These are phyloP conservation scores for Amphiura filiformis DNA, from an alignment of 35 echinoderm and acorn worm genomes.

Conservation along the genomic window DNA sequence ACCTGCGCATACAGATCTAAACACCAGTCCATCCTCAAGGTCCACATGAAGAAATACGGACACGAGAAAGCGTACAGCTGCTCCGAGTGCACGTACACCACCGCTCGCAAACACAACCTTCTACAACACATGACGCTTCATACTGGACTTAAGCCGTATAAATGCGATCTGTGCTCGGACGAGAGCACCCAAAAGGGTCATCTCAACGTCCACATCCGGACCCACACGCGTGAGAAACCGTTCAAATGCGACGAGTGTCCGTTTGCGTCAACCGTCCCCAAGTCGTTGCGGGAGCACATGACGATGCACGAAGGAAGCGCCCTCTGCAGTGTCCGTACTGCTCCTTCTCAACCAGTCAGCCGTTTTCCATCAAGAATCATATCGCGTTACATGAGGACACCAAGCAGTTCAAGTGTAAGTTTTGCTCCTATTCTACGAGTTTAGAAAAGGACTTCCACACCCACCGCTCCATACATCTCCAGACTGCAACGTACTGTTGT, in stretches of 20 bases:
- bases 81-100: conserved; percentile 61
- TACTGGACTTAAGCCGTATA: conserved; percentile 75
- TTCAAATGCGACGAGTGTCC: conserved; percentile 84
- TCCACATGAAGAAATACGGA: conserved; percentile 59
- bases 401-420: conserved; percentile 60
- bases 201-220: conserved; percentile 82
- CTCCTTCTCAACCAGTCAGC: conserved; percentile 78
- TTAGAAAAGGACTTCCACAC: conserved; percentile 60
- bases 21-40: conserved; percentile 50
- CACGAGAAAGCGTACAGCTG: conserved; percentile 65
- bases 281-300: conserved; percentile 82
- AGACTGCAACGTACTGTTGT: conserved; percentile 55
- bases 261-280: conserved; percentile 83
- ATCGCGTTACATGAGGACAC: conserved; percentile 62
- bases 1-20: conserved; percentile 72
- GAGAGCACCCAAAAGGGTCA: conserved; percentile 78
- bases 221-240: conserved; percentile 74
- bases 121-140: conserved; percentile 74
- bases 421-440: conserved; percentile 53
- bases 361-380: conserved; percentile 85
- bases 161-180: conserved; percentile 86
- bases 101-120: conserved; percentile 79
- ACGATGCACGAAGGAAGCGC: conserved; percentile 81
- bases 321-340: conserved; percentile 83
- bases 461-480: conserved; percentile 62